Evolutionary conservation across 2,888 invertebrate genomes (phyloP).

Genomic region (Pseudococcus viburni): DNA sequence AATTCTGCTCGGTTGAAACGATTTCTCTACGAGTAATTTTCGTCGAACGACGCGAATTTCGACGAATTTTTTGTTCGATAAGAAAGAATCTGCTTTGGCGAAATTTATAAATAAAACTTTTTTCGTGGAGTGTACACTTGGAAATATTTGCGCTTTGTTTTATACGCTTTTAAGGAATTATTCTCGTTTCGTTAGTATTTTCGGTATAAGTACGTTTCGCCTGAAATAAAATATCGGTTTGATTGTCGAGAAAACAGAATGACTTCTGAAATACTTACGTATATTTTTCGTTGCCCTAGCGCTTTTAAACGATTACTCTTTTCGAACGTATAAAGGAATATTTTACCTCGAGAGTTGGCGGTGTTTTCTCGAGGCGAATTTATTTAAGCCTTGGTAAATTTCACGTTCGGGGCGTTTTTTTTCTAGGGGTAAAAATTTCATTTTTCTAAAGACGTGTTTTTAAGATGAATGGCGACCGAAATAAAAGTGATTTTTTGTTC

Average conservation of each 20-base stretch:
- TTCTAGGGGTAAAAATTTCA: neutral
- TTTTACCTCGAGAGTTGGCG: neutral
- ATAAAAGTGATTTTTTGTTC: neutral
- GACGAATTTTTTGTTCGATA: neutral
- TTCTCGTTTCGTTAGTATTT: constrained; percentile 6
- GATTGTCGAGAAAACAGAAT: constrained; percentile 12
- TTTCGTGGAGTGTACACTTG: neutral
- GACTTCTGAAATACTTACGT: neutral
- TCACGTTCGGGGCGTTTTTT: neutral
- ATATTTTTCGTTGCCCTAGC: neutral
- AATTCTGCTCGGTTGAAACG: neutral
- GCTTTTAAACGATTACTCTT: neutral
- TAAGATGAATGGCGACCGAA: neutral
- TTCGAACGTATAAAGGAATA: neutral
- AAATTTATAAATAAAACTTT: constrained; percentile 7
- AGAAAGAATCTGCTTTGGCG: neutral
- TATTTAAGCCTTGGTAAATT: neutral
- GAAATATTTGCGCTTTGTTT: constrained; percentile 30
- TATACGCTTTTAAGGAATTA: constrained; percentile 26
- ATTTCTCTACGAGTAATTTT: constrained; percentile 13
- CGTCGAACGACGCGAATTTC: neutral
- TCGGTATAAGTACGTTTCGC: neutral
- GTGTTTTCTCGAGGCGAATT: neutral
- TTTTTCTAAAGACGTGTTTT: neutral
- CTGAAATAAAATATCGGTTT: neutral